phyloP scores from a whole-genome alignment of 1,140 invertebrate genomes.

The Dermatophagoides farinae region DNA sequence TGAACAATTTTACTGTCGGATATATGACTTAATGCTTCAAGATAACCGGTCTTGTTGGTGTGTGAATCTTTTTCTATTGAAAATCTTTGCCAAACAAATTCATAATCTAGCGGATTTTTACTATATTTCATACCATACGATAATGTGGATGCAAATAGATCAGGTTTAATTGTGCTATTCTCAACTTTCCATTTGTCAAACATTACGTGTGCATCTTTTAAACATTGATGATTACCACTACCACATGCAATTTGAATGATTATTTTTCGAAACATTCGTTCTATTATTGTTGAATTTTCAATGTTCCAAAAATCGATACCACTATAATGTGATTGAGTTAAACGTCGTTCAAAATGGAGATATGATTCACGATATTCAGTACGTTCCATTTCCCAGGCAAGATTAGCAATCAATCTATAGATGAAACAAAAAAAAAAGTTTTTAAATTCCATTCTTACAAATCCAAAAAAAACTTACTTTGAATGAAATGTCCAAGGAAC shows the following conservation, averaged over 20 bases:
- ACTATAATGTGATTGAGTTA: background rate
- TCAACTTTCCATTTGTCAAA: background rate
- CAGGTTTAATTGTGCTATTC: background rate
- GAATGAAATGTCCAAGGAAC: conserved; percentile 25
- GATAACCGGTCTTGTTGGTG: conserved; percentile 20
- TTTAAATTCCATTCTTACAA: too few relatives aligned
- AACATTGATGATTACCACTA: conserved; percentile 2
- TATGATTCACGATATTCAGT: conserved; percentile 4
- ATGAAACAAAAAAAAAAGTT: too few relatives aligned
- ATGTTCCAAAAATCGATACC: conserved; percentile 1
- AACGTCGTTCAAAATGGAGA: background rate
- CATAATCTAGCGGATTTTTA: conserved; percentile 32
- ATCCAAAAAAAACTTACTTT: too few relatives aligned
- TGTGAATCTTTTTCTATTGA: conserved; percentile 39
- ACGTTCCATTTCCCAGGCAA: background rate
- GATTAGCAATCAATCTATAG: background rate
- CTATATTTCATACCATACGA: background rate
- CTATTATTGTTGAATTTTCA: background rate
- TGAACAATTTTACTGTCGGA: background rate
- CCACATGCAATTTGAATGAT: background rate
- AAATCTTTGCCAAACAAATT: conserved; percentile 49
- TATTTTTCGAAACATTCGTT: background rate
- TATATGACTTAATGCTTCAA: background rate
- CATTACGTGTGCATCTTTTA: background rate
- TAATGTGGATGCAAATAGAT: background rate